phyloP scores from a whole-genome alignment of 2,888 invertebrate species.

The Ellobium chinense region DNA sequence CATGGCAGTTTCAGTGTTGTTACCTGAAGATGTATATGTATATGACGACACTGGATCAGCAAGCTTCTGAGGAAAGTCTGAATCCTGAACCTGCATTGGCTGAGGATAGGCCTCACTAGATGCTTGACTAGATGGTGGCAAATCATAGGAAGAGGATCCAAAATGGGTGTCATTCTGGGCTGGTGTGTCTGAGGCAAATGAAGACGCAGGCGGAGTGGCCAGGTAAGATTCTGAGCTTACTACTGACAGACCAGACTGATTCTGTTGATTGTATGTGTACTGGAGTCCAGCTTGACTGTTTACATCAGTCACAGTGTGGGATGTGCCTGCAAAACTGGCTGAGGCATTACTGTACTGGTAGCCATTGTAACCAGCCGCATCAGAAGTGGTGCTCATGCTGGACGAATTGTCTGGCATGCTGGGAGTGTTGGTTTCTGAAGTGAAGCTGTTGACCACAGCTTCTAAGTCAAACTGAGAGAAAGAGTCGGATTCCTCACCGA shows the following conservation, averaged over 20 bases:
- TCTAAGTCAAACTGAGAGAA: constrained; percentile 22
- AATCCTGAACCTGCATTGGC: constrained; percentile 39
- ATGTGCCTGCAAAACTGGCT: neutral
- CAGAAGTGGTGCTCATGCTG: neutral
- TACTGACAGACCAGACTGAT: neutral
- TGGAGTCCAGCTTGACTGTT: neutral
- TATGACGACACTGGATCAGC: neutral
- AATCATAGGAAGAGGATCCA: neutral
- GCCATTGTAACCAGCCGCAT: neutral
- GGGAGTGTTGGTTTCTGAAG: neutral
- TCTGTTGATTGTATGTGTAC: neutral
- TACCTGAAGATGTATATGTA: neutral
- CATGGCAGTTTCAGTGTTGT: constrained; percentile 34
- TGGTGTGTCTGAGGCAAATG: neutral
- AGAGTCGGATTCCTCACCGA: neutral
- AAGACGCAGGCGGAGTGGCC: neutral
- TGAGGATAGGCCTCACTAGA: constrained; percentile 22
- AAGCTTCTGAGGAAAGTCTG: constrained; percentile 8
- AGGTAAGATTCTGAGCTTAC: neutral
- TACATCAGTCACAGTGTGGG: neutral
- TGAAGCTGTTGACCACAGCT: constrained; percentile 20
- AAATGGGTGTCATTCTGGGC: neutral
- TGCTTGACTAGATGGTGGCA: neutral
- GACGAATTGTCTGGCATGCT: neutral
- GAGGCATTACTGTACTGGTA: neutral